Evolutionary conservation across 2,888 invertebrate species (phyloP).

Genomic region (Tiliacea citrago): DNA sequence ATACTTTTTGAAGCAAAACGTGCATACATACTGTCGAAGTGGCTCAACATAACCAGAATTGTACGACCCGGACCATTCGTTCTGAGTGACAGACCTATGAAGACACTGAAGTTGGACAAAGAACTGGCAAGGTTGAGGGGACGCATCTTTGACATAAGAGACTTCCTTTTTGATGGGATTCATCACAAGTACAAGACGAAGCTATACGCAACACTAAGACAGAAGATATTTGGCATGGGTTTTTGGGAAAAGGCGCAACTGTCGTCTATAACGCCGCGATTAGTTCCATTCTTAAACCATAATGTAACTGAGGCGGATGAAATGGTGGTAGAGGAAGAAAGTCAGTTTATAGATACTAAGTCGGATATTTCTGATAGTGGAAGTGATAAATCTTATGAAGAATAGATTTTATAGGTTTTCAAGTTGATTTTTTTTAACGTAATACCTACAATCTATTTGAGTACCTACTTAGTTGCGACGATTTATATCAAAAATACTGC

Average conservation of each 20-base stretch:
- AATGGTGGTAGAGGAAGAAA: accelerated
- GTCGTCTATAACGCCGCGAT: accelerated
- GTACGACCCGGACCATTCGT: slow-evolving; percentile 37
- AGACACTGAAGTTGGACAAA: slow-evolving; percentile 69
- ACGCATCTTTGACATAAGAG: slow-evolving; percentile 77
- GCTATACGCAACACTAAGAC: slow-evolving; percentile 64
- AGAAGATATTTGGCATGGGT: neutral
- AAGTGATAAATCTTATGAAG: slow-evolving; percentile 13
- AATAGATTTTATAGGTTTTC: neutral
- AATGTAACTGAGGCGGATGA: neutral
- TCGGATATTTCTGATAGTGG: neutral
- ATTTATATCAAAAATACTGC: too few relatives aligned
- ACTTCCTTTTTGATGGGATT: slow-evolving; percentile 69
- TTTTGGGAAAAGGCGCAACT: accelerated
- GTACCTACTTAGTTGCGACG: neutral
- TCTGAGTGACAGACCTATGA: slow-evolving; percentile 56
- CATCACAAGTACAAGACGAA: slow-evolving; percentile 69
- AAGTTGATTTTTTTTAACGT: neutral
- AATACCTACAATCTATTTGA: neutral
- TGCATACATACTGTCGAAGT: slow-evolving; percentile 69
- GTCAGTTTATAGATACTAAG: too few relatives aligned
- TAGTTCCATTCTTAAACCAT: slow-evolving; percentile 14
- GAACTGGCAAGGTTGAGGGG: slow-evolving; percentile 72
- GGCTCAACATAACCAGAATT: slow-evolving; percentile 74
- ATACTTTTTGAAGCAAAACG: slow-evolving; percentile 75